phyloP scores from a whole-genome alignment of 2,797 vertebrate species.

The Rhodeus uyekii region DNA sequence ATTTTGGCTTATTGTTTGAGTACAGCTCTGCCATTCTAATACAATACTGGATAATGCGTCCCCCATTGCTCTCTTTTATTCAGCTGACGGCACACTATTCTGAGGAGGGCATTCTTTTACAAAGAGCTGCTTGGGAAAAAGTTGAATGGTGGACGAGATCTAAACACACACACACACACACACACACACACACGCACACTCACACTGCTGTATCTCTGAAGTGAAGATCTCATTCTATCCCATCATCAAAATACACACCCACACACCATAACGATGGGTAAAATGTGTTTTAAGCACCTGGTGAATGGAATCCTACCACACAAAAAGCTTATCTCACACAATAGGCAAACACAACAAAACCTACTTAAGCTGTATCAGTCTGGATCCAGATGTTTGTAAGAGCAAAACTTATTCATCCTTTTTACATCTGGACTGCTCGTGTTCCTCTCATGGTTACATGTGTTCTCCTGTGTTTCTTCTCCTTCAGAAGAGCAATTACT shows the following conservation, averaged over 20 bases:
- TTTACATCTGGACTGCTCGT: slow-evolving; percentile 27
- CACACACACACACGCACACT: slow-evolving; percentile 49
- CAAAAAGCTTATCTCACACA: not conserved
- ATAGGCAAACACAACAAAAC: not conserved
- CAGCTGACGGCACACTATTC: slow-evolving; percentile 70
- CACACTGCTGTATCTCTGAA: not conserved
- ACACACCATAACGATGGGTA: not conserved
- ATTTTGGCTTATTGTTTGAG: slow-evolving; percentile 24
- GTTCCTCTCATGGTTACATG: slow-evolving; percentile 29
- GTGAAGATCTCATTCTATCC: slow-evolving; percentile 16
- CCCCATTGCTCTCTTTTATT: slow-evolving; percentile 66
- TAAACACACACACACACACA: slow-evolving; percentile 53
- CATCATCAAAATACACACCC: not conserved
- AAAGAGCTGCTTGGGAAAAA: slow-evolving; percentile 62
- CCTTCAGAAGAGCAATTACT: slow-evolving; percentile 42
- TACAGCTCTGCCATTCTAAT: slow-evolving; percentile 19
- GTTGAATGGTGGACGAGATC: slow-evolving; percentile 47
- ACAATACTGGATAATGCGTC: slow-evolving; percentile 37
- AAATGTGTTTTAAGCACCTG: slow-evolving; percentile 12
- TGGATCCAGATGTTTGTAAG: slow-evolving; percentile 10
- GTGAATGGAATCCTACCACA: not conserved
- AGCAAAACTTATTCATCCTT: slow-evolving; percentile 11
- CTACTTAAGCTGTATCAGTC: not conserved
- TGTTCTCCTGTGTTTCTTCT: slow-evolving; percentile 35
- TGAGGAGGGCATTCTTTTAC: slow-evolving; percentile 41